phyloP scores from a whole-genome alignment of 2,797 vertebrate species.

The Thamnophis elegans region DNA sequence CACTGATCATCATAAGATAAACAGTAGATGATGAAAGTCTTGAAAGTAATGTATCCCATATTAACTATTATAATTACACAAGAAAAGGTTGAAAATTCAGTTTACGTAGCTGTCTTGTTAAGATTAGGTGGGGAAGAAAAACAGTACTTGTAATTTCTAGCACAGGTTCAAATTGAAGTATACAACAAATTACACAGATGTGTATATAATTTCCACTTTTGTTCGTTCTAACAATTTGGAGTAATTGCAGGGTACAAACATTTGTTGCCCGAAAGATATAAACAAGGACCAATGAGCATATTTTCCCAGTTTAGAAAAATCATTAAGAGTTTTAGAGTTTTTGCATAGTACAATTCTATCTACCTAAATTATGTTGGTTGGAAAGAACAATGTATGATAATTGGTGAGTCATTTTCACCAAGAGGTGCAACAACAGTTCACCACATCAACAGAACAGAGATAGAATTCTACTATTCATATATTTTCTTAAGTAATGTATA shows the following conservation, averaged over 20 bases:
- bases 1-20: constrained; percentile 7
- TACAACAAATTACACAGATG: neutral
- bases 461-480: neutral
- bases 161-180: neutral
- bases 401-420: constrained; percentile 2
- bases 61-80: neutral
- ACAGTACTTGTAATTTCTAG: neutral
- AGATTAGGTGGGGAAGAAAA: neutral
- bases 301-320: neutral
- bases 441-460: constrained; percentile 1
- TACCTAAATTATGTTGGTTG: constrained; percentile 11
- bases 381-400: neutral
- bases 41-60: neutral
- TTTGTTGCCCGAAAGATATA: neutral
- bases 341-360: constrained; percentile 25
- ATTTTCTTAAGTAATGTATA: constrained; percentile 8
- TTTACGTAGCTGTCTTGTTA: neutral
- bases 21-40: neutral
- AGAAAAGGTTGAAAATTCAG: neutral
- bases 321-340: neutral
- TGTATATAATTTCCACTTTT: constrained; percentile 12
- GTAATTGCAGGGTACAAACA: neutral
- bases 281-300: neutral
- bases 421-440: constrained; percentile 15
- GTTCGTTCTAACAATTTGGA: neutral